Base-by-base conservation (phyloP, 2,888 invertebrate genomes). In the Didymodactylos carnosus region DNA sequence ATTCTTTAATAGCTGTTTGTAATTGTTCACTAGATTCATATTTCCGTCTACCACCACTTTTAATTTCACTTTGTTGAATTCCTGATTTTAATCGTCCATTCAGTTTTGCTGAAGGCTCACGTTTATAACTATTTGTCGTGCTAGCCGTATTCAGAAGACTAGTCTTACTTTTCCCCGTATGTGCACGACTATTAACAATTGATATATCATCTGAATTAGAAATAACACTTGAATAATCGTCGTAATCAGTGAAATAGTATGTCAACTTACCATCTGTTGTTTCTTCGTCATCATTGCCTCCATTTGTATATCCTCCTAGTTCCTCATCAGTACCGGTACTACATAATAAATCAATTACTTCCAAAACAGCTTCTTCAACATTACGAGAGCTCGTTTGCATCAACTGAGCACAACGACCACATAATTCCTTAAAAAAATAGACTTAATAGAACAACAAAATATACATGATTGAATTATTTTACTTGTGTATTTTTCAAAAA, bases 1-100 rank as follows among this genome's bases (percentile, higher is more conserved):
- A 91, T 83, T 94, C 94, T 25, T 87, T 88, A 1, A 92, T 91
- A 0, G 93, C 92, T 79, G 92, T 91, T 80, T 81, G 80, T 29
- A 84, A 79, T 76, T 35, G 7, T 62, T 62, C 62, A 8, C 19
- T 29, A n/a, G n/a, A n/a, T 35, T 62, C 19, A 10, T 35, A 35
- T 35, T 62, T n/a, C 10, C 62, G 62, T 62, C n/a, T 62, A n/a
- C 35, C 35, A 35, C 25, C n/a, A n/a, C n/a, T n/a, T n/a, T n/a
- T n/a, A n/a, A n/a, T n/a, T n/a, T n/a, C n/a, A n/a, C n/a, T n/a
- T n/a, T n/a, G n/a, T n/a, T n/a, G n/a, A 69, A 62, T 71, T 62
- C 40, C 41, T 19, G 40, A 41, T 27, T 70, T 70, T n/a, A 43
- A 16, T 69, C 46, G n/a, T n/a, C 19, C 69, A 19, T 41, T 71